Evolutionary conservation across 2,888 invertebrate species (phyloP), one percentile per base, ranked within the genome.

Genomic region (Sympetrum striolatum): DNA sequence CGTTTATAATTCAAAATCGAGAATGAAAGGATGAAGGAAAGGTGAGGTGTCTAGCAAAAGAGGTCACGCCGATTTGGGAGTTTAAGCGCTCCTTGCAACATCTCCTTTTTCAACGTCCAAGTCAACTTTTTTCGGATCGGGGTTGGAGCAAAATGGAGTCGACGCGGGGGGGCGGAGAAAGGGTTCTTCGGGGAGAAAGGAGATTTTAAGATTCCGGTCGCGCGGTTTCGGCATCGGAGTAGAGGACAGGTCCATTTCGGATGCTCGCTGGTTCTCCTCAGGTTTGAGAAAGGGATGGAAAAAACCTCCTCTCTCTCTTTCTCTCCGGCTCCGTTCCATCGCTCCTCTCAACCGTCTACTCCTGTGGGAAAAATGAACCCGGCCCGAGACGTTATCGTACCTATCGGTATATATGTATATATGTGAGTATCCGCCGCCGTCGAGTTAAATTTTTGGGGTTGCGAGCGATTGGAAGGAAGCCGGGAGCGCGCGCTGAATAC

Each of bases 161-260:
- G 80, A 31, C 25, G 6, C n/a, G 10, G 48, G 15, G 53, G 48
- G 82, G 60, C 37, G 37, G 86, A n/a, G 80, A 37, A 37, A 80
- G 80, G 80, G 53, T 82, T 48, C 6, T 31, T 25, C n/a, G 86
- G 60, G 35, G 60, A 60, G 86, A 60, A 60, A 86, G 86, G 35
- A 60, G 86, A 86, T 86, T 86, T 86, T 86, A 86, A 86, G 86
- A 86, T 86, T 86, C 86, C 35, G n/a, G 86, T 86, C 86, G 86
- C 64, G 60, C 60, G 64, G 86, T 86, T 86, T 37, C 86, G 86
- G 58, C 86, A 86, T 58, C 86, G 60, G 60, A 86, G 82, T 58
- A 58, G 86, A 64, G 58, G 86, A 86, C 86, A 86, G 86, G 86
- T 86, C 86, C 86, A 86, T 86, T 86, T 86, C 86, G 86, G 64